phyloP scores from a whole-genome alignment of 2,888 invertebrate species.

The Tetragonisca angustula region DNA sequence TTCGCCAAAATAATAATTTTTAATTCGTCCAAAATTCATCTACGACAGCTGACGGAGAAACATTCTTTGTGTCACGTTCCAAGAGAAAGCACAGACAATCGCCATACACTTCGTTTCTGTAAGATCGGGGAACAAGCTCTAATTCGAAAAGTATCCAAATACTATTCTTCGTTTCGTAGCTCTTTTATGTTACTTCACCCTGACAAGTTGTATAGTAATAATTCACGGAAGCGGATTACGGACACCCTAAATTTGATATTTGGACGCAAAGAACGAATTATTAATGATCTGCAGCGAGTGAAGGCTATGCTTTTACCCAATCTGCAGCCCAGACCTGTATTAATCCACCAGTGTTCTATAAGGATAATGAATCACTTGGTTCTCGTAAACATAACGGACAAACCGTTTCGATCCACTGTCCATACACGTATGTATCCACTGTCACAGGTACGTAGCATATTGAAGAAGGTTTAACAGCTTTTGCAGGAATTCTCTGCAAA shows the following conservation, averaged over 20 bases:
- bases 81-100: not conserved
- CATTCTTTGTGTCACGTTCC: not conserved
- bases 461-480: slow-evolving; percentile 41
- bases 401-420: not conserved
- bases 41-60: not conserved
- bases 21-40: not conserved
- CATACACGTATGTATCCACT: not conserved
- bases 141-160: slow-evolving; percentile 21
- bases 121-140: not conserved
- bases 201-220: slow-evolving; percentile 54
- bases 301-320: slow-evolving; percentile 68
- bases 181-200: slow-evolving; percentile 59
- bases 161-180: slow-evolving; percentile 36
- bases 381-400: slow-evolving; percentile 50
- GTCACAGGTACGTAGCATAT: slow-evolving; percentile 5
- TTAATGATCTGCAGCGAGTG: slow-evolving; percentile 71
- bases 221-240: slow-evolving; percentile 53
- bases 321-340: slow-evolving; percentile 70
- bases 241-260: slow-evolving; percentile 73
- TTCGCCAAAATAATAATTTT: not conserved
- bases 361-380: slow-evolving; percentile 75
- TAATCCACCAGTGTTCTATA: slow-evolving; percentile 73
- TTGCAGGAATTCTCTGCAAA: not conserved
- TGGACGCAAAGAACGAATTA: slow-evolving; percentile 71
- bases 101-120: slow-evolving; percentile 1